Conservation (phyloP, 2,888 invertebrate species). For the Neoascia interrupta region DNA sequence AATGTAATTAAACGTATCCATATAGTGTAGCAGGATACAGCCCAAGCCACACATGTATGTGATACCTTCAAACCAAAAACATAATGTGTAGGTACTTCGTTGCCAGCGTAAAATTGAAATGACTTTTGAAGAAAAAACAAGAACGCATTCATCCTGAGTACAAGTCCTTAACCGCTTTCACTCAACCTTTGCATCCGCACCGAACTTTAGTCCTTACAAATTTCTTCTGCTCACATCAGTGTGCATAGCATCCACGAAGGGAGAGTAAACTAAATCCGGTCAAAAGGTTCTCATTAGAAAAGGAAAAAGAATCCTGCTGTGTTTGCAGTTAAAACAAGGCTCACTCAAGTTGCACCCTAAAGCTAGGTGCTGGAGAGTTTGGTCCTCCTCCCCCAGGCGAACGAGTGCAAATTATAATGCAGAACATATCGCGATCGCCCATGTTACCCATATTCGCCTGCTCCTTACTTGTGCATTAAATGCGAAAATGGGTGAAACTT, state of each 20-base stretch:
- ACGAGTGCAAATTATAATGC: constrained; percentile 31
- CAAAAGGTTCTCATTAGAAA: constrained; percentile 63
- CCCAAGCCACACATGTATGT: too few species aligned
- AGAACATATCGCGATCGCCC: constrained; percentile 4
- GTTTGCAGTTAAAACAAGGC: background rate
- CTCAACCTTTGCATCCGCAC: background rate
- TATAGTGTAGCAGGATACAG: too few species aligned
- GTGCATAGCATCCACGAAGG: constrained; percentile 25
- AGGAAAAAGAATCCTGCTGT: background rate
- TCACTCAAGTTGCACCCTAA: constrained; percentile 39
- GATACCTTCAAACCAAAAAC: background rate
- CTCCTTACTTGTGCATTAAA: constrained; percentile 27
- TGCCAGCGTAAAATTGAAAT: constrained; percentile 18
- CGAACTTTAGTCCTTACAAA: background rate
- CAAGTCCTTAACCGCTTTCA: constrained; percentile 9
- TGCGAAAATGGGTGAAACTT: constrained; percentile 39
- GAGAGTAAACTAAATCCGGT: constrained; percentile 64
- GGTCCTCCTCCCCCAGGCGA: background rate
- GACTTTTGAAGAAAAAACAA: constrained; percentile 2
- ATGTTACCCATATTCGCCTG: background rate
- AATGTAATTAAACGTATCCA: constrained; percentile 24
- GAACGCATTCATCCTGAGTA: constrained; percentile 3
- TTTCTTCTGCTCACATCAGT: background rate
- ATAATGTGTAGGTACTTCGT: background rate
- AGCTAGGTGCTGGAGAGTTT: constrained; percentile 6